Base-by-base conservation (phyloP, 2,113 vertebrate species). In the Planiliza haematocheilus region DNA sequence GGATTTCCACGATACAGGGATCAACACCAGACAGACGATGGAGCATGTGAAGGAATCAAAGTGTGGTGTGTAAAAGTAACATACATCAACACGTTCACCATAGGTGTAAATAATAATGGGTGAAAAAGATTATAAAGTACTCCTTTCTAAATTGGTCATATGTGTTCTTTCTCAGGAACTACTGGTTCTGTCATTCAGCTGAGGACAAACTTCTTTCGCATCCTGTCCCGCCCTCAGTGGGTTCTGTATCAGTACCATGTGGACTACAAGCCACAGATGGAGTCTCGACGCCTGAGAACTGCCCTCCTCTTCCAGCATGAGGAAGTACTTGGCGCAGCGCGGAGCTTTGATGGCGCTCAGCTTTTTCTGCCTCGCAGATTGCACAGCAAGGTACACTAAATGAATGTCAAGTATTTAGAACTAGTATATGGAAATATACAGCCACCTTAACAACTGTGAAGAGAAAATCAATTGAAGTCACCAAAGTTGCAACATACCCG, bases 211-310 rank as follows among this genome's bases (percentile, higher is more conserved):
- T 96, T 92, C 74, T 95, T 96, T 36, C 94, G 95, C 1, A 81
- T 99, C 86, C 74, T 93, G 0, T 97, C 96, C 1, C 95, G 95
- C 0, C 97, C 97, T 0, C 94, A 96, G 56, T 99, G 98, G 97
- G 91, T 93, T 38, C 88, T 99, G 0, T 98, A 95, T 66, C 98
- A 99, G 82, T 99, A 99, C 67, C 97, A 98, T 1, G 89, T 98
- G 24, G 93, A 86, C 88, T 99, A 94, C 67, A 95, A 88, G 5
- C 97, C 98, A 0, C 88, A 93, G 10, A 95, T 99, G 95, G 98
- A 99, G 86, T 93, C 96, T 0, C 93, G 95, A 0, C 93, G 95
- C 6, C 83, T 98, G 53, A 95, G 96, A 38, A 89, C 91, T 0
- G 97, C 94, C 0, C 94, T 99, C 42, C 95, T 99, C 6, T 96